These are phyloP conservation scores for Stratiomys singularior DNA, from an alignment of 2,888 invertebrate genomes.

Conservation along the genomic window DNA sequence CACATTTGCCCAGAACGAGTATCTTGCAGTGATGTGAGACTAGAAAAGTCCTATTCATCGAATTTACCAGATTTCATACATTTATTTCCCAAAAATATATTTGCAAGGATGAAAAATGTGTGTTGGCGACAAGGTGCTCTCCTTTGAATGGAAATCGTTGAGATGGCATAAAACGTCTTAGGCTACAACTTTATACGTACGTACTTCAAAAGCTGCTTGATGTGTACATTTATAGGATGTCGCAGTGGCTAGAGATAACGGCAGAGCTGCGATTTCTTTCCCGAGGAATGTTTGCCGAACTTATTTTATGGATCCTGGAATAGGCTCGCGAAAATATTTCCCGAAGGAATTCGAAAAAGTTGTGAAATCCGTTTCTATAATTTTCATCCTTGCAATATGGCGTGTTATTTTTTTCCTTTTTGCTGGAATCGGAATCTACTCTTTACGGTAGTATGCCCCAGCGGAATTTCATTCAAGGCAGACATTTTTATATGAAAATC, in stretches of 20 bases:
- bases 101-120: not conserved
- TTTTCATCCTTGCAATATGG: not conserved
- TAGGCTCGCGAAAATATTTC: slow-evolving; percentile 39
- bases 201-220: slow-evolving; percentile 15
- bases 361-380: slow-evolving; percentile 29
- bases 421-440: not conserved
- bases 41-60: slow-evolving; percentile 37
- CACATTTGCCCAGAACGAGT: not conserved
- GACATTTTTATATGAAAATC: no score
- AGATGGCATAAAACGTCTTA: not conserved
- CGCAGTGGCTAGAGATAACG: not conserved
- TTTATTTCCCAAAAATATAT: slow-evolving; percentile 16
- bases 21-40: slow-evolving; percentile 2
- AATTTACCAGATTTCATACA: slow-evolving; percentile 41
- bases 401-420: not conserved
- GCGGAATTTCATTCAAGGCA: not conserved
- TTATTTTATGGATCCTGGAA: no score
- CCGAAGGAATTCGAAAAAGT: slow-evolving; percentile 44
- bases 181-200: not conserved
- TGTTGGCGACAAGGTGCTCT: no score
- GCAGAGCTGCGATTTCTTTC: not conserved
- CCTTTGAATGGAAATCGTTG: no score
- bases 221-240: not conserved
- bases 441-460: not conserved
- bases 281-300: no score